These are phyloP conservation scores for Agriopis marginaria DNA, from an alignment of 2,888 invertebrate genomes.

Conservation along the genomic window DNA sequence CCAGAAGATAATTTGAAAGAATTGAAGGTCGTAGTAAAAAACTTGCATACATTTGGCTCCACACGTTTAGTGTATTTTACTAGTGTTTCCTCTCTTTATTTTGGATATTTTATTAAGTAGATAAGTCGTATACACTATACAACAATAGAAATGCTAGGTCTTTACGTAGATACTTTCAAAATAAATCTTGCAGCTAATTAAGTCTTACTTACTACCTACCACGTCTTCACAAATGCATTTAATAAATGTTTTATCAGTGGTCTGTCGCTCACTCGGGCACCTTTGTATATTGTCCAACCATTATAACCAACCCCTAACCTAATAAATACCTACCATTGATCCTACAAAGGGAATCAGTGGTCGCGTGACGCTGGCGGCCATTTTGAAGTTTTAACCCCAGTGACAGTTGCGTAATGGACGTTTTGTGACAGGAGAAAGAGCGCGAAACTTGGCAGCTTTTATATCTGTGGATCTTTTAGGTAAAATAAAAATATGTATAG, in stretches of 20 bases:
- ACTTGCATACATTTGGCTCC: no score
- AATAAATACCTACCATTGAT: slow-evolving; percentile 39
- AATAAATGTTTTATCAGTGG: neutral
- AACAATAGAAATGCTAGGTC: no score
- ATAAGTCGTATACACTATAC: no score
- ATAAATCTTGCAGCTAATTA: no score
- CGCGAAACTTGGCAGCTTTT: slow-evolving; percentile 50
- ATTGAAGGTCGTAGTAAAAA: no score
- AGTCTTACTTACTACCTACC: no score
- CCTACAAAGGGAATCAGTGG: slow-evolving; percentile 58
- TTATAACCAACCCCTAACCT: slow-evolving; percentile 19
- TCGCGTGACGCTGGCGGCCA: slow-evolving; percentile 69
- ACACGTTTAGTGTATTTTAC: no score
- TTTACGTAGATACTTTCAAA: no score
- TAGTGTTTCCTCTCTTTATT: no score
- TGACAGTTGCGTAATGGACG: slow-evolving; percentile 60
- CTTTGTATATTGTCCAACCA: slow-evolving; percentile 14
- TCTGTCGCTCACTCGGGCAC: neutral
- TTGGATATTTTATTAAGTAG: no score
- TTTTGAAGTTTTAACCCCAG: slow-evolving; percentile 67
- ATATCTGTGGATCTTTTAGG: neutral
- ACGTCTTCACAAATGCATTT: neutral
- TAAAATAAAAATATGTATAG: neutral
- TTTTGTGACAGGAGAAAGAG: slow-evolving; percentile 56
- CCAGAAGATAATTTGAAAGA: no score